These are phyloP conservation scores for Acanthurus tractus DNA, from an alignment of 2,797 vertebrate genomes.

Conservation along the genomic window DNA sequence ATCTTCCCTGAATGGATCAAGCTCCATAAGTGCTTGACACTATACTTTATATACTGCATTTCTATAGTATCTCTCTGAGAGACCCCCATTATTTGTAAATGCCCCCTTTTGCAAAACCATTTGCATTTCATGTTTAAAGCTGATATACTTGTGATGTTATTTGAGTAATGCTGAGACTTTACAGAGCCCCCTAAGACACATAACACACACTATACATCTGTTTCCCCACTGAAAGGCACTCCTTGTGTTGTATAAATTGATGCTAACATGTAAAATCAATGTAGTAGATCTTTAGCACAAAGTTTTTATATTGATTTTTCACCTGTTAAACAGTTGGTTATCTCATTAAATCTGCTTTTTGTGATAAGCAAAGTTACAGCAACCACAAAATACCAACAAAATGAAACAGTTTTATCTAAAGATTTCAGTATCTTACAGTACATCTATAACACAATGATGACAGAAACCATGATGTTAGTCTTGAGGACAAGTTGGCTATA, in stretches of 20 bases:
- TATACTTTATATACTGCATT: neutral
- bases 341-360: too few species aligned
- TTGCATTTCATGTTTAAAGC: neutral
- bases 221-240: conserved; percentile 10
- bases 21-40: neutral
- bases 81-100: neutral
- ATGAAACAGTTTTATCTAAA: too few species aligned
- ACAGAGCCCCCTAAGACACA: conserved; percentile 6
- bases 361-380: too few species aligned
- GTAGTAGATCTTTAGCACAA: neutral
- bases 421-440: too few species aligned
- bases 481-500: neutral
- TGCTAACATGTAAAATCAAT: conserved; percentile 15
- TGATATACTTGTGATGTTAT: conserved; percentile 6
- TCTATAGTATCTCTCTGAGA: neutral
- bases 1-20: neutral
- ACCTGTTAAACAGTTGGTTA: neutral
- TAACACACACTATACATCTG: conserved; percentile 6
- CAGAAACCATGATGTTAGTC: too few species aligned
- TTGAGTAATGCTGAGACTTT: conserved; percentile 3
- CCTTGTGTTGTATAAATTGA: neutral
- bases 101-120: neutral
- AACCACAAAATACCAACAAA: too few species aligned
- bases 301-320: conserved; percentile 15
- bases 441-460: too few species aligned